Evolutionary conservation across 2,797 vertebrate genomes (phyloP).

Genomic region (Lepus townsendii): DNA sequence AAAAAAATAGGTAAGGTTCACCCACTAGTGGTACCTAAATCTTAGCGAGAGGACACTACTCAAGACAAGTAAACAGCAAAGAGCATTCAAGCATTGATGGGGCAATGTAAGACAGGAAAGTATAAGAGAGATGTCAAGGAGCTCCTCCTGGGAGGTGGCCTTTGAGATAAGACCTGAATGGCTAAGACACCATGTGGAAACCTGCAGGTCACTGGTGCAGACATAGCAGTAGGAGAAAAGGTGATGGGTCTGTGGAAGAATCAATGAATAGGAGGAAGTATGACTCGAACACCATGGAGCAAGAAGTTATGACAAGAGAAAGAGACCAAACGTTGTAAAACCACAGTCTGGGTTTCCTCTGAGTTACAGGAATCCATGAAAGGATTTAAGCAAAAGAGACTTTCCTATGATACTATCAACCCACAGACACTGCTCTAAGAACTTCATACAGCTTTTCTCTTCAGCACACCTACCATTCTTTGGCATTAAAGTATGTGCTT

Average conservation of each 20-base stretch:
- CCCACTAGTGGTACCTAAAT: accelerated
- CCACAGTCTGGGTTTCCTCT: background rate
- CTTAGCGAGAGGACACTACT: background rate
- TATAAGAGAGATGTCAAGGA: too few relatives aligned
- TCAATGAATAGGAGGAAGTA: accelerated
- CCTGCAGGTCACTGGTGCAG: accelerated
- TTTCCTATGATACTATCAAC: background rate
- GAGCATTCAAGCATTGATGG: background rate
- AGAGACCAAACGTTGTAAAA: background rate
- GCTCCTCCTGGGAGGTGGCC: background rate
- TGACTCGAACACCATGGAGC: accelerated
- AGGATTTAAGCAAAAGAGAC: background rate
- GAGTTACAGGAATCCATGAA: background rate
- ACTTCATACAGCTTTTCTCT: background rate
- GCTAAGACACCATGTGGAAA: background rate
- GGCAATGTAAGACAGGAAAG: background rate
- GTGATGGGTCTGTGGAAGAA: background rate
- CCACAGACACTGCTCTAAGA: background rate
- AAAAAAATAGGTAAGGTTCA: background rate
- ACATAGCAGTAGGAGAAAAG: background rate
- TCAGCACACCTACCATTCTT: background rate
- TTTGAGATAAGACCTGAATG: background rate
- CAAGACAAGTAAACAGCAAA: background rate
- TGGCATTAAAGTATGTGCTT: too few relatives aligned
- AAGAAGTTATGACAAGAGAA: background rate